A percentile compares a stretch with the other conserved stretches of the same genome.
These are phyloP conservation scores for Lagopus leucura DNA, from an alignment of 2,113 vertebrate species.

Conservation along the genomic window DNA sequence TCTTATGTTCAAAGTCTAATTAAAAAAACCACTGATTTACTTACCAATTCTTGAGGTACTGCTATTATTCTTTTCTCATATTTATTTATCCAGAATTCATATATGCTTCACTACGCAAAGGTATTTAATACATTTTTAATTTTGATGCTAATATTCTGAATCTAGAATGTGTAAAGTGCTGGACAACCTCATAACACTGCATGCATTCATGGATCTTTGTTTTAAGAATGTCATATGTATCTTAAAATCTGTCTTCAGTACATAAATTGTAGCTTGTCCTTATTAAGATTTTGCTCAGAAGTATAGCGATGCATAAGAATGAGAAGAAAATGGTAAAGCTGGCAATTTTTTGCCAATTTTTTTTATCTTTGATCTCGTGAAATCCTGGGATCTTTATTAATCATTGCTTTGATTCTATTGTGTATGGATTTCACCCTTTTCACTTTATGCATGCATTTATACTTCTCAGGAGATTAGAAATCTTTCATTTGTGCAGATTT, in stretches of 20 bases:
- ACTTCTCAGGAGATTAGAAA: background rate
- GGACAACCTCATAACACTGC: background rate
- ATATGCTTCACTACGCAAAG: background rate
- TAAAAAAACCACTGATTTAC: slow-evolving; percentile 2
- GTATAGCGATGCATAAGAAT: background rate
- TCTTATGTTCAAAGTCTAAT: background rate
- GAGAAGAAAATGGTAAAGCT: background rate
- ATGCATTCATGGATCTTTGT: background rate
- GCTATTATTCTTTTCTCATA: background rate
- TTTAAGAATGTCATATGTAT: background rate
- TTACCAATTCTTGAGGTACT: background rate
- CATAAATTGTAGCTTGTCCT: background rate
- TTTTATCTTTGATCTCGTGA: background rate
- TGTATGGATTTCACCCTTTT: background rate
- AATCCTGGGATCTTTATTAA: background rate
- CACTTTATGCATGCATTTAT: background rate
- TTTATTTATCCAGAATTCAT: background rate
- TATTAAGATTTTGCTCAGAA: background rate
- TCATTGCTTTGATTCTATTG: background rate
- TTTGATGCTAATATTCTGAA: background rate
- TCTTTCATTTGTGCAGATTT: background rate
- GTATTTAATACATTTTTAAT: background rate
- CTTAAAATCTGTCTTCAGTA: background rate
- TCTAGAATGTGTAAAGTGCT: background rate
- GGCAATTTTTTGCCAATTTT: background rate